Conservation (phyloP, 2,113 vertebrate genomes). For the Calyptommatus sinebrachiatus region DNA sequence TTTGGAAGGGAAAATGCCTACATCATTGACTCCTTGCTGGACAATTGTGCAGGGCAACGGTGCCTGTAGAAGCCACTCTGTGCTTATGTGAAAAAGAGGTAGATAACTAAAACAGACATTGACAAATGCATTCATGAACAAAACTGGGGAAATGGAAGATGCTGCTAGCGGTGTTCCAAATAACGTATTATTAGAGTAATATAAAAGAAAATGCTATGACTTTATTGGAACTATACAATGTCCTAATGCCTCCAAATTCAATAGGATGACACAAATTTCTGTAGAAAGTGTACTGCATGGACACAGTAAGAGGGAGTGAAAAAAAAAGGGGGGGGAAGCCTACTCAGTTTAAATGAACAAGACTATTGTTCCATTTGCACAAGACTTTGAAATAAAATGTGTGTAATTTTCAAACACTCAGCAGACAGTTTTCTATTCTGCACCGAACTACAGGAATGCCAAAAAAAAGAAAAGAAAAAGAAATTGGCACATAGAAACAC, state of each 20-base stretch:
- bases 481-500: constrained; percentile 38
- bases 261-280: constrained; percentile 36
- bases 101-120: not conserved
- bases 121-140: not conserved
- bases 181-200: not conserved
- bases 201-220: constrained; percentile 6
- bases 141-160: constrained; percentile 6
- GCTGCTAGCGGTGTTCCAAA: constrained; percentile 19
- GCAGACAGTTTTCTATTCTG: constrained; percentile 25
- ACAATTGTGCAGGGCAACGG: no score
- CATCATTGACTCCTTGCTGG: no score
- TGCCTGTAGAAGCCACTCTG: not conserved
- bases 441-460: constrained; percentile 45
- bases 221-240: constrained; percentile 24
- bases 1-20: no score
- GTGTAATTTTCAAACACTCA: constrained; percentile 46
- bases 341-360: constrained; percentile 49
- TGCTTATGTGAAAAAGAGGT: not conserved
- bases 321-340: constrained; percentile 43
- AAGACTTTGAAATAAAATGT: constrained; percentile 51
- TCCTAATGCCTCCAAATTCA: constrained; percentile 38
- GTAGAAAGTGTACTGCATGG: constrained; percentile 42
- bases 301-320: constrained; percentile 36
- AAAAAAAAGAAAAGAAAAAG: constrained; percentile 20
- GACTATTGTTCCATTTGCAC: constrained; percentile 54